Percentiles rank a stretch among this genome's conserved stretches.
Evolutionary conservation across 2,888 invertebrate species (phyloP).

Genomic region (Epinotia bilunana): DNA sequence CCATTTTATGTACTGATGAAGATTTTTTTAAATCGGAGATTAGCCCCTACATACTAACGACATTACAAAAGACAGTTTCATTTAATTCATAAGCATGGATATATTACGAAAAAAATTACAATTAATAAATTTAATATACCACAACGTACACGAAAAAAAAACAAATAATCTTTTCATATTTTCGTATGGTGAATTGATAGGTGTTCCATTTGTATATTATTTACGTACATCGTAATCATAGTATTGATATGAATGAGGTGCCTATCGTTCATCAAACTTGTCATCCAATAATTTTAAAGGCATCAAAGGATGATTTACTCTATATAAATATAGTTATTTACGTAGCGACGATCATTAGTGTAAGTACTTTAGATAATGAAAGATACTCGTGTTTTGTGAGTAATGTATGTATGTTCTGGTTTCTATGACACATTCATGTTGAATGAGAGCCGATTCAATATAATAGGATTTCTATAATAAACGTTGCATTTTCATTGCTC

Average conservation of each 20-base stretch:
- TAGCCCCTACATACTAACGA: too few species aligned
- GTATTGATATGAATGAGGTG: background rate
- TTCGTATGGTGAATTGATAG: conserved; percentile 1
- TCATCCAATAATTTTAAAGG: conserved; percentile 39
- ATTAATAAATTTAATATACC: too few species aligned
- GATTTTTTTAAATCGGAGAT: too few species aligned
- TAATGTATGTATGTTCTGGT: background rate
- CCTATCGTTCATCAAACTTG: conserved; percentile 37
- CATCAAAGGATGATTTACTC: conserved; percentile 27
- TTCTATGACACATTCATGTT: too few species aligned
- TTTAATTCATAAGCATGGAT: too few species aligned
- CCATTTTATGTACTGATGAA: too few species aligned
- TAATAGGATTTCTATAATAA: too few species aligned
- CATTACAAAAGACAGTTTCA: too few species aligned
- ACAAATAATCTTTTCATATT: background rate
- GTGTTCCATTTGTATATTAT: conserved; percentile 19
- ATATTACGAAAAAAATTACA: too few species aligned
- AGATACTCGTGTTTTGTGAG: background rate
- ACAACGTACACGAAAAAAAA: too few species aligned
- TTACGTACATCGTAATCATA: background rate
- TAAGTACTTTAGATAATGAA: conserved; percentile 10
- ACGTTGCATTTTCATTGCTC: too few species aligned
- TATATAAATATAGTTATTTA: conserved; percentile 20
- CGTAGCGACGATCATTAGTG: conserved; percentile 20
- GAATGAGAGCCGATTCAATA: too few species aligned